These are phyloP conservation scores for Limnothrissa miodon DNA, from an alignment of 2,113 vertebrate genomes.

Conservation along the genomic window DNA sequence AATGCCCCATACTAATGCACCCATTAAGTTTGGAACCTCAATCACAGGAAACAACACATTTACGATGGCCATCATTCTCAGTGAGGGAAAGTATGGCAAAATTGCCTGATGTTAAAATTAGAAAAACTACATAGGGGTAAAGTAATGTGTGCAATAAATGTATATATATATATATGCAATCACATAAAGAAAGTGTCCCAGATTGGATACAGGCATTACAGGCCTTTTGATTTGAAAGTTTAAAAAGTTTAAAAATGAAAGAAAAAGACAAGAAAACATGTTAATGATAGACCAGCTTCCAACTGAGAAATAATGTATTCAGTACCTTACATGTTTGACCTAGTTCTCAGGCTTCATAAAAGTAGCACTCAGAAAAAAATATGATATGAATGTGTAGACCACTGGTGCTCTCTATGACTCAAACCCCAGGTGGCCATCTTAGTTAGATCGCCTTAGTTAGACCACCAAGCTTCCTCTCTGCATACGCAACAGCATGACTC, in stretches of 20 bases:
- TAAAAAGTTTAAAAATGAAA: neutral
- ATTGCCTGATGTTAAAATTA: neutral
- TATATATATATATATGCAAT: too few species aligned
- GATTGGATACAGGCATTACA: neutral
- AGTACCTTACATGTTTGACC: neutral
- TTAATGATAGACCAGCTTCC: neutral
- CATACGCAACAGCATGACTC: conserved; percentile 37
- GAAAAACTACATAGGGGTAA: neutral
- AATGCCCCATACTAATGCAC: neutral
- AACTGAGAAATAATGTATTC: neutral
- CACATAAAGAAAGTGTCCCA: neutral
- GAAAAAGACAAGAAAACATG: neutral
- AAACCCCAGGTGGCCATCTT: conserved; percentile 26
- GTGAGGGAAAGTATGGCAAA: neutral
- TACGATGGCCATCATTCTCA: neutral
- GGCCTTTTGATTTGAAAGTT: neutral
- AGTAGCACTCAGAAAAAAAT: neutral
- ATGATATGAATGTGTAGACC: neutral
- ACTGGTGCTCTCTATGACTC: conserved; percentile 16
- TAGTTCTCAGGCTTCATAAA: neutral
- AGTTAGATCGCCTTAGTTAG: conserved; percentile 19
- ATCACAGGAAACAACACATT: neutral
- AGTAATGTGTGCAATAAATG: too few species aligned
- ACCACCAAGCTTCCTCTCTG: neutral
- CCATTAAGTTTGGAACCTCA: neutral